Conservation (phyloP, 2,888 invertebrate genomes). For the Polietes domitor region DNA sequence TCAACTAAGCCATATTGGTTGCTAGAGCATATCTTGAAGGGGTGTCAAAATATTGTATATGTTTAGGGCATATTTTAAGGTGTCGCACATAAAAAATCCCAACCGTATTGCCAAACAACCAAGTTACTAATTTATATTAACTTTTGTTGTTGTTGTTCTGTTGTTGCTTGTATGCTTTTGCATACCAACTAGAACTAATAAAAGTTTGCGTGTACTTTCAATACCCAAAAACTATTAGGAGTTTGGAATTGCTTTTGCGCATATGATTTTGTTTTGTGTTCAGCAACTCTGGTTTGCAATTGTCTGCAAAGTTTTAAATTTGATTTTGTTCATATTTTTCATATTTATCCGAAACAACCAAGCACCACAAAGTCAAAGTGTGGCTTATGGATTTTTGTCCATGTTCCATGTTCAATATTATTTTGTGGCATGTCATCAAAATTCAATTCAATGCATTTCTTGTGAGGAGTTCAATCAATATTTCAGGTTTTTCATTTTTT, state of each 20-base stretch:
- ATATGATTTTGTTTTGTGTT: background rate
- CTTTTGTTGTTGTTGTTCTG: background rate
- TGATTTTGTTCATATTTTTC: slow-evolving; percentile 66
- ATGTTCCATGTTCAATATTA: background rate
- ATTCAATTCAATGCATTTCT: background rate
- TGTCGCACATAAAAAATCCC: background rate
- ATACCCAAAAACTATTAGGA: slow-evolving; percentile 1
- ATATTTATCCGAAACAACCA: slow-evolving; percentile 37
- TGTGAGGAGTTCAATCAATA: background rate
- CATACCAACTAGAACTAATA: slow-evolving; percentile 18
- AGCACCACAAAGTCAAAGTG: slow-evolving; percentile 40
- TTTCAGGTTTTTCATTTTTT: slow-evolving; percentile 10
- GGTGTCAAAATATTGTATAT: background rate
- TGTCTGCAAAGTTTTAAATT: slow-evolving; percentile 70
- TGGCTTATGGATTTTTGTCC: slow-evolving; percentile 36
- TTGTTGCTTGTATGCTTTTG: background rate
- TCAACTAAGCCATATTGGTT: background rate
- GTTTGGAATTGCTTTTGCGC: slow-evolving; percentile 8
- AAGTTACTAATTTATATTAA: slow-evolving; percentile 2
- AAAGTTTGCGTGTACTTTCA: background rate
- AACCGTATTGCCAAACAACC: background rate
- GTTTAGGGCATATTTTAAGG: slow-evolving; percentile 17
- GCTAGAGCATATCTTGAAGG: background rate
- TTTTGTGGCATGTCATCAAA: slow-evolving; percentile 7
- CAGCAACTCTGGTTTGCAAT: slow-evolving; percentile 46